A percentile compares a stretch with the other conserved stretches of the same genome.
phyloP scores from a whole-genome alignment of 2,888 invertebrate species.

The Trisateles emortualis region DNA sequence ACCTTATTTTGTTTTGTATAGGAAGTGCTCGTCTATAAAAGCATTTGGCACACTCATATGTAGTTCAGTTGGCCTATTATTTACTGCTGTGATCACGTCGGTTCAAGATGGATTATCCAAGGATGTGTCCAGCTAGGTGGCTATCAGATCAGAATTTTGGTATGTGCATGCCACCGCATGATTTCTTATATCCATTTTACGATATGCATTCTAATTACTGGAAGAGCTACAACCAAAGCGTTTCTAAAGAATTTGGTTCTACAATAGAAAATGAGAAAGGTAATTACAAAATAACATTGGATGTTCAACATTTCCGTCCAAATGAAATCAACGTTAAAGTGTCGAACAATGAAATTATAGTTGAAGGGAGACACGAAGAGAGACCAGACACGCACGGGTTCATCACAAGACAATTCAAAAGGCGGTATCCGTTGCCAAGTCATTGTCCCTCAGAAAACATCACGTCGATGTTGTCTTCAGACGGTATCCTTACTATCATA shows the following conservation, averaged over 20 bases:
- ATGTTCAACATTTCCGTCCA: conserved; percentile 90
- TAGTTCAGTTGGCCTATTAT: conserved; percentile 45
- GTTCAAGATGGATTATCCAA: conserved; percentile 49
- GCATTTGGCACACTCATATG: conserved; percentile 45
- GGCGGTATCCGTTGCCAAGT: conserved; percentile 76
- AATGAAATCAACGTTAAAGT: conserved; percentile 90
- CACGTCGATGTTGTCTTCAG: conserved; percentile 60
- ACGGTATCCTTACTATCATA: conserved; percentile 58
- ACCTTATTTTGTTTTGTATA: conserved; percentile 35
- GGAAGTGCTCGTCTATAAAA: conserved; percentile 59
- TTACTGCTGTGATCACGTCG: conserved; percentile 16
- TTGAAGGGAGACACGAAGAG: conserved; percentile 86
- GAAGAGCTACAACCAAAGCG: conserved; percentile 49
- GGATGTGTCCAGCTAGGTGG: conserved; percentile 48
- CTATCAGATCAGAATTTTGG: conserved; percentile 39
- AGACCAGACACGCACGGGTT: conserved; percentile 78
- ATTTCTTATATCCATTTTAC: conserved; percentile 54
- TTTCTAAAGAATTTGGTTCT: conserved; percentile 56
- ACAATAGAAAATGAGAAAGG: conserved; percentile 61
- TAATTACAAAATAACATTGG: conserved; percentile 86
- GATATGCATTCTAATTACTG: conserved; percentile 53
- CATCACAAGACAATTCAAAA: conserved; percentile 77
- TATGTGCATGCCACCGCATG: conserved; percentile 53
- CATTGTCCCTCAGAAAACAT: conserved; percentile 57
- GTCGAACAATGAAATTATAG: conserved; percentile 86